Evolutionary conservation across 1,140 invertebrate species (phyloP).

Genomic region (Sinella curviseta): DNA sequence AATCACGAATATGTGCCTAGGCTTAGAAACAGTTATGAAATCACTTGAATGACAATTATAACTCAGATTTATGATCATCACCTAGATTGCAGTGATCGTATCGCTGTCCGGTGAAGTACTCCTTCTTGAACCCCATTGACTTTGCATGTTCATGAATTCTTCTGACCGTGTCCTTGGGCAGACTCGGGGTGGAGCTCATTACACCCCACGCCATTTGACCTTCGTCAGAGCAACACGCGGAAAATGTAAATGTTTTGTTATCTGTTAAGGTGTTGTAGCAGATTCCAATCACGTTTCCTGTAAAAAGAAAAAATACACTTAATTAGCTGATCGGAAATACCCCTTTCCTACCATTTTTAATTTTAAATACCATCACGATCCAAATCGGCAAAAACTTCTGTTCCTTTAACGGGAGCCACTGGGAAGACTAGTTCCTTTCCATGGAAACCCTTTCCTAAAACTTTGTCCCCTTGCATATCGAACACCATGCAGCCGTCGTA

Average conservation of each 20-base stretch:
- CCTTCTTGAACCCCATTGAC: background rate
- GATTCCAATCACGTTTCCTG: background rate
- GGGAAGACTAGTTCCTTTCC: background rate
- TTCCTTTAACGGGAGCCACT: background rate
- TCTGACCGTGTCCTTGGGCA: background rate
- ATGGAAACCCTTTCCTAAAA: background rate
- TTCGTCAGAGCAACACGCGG: background rate
- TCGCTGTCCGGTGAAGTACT: background rate
- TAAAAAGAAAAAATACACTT: background rate
- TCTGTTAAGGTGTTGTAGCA: background rate
- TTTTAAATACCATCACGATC: too few relatives aligned
- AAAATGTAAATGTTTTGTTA: background rate
- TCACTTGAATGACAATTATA: too few relatives aligned
- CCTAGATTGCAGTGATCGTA: constrained; percentile 2
- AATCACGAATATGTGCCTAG: too few relatives aligned
- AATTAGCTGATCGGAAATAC: too few relatives aligned
- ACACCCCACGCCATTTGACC: background rate
- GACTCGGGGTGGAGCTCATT: background rate
- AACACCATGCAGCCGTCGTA: background rate
- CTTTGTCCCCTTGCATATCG: background rate
- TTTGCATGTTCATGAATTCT: background rate
- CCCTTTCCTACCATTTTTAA: too few relatives aligned
- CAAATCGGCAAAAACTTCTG: too few relatives aligned
- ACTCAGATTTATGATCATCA: too few relatives aligned
- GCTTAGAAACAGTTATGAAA: too few relatives aligned